Evolutionary conservation across 2,888 invertebrate genomes (phyloP), one percentile per base, ranked within the genome.

Genomic region (Agriopis marginaria): DNA sequence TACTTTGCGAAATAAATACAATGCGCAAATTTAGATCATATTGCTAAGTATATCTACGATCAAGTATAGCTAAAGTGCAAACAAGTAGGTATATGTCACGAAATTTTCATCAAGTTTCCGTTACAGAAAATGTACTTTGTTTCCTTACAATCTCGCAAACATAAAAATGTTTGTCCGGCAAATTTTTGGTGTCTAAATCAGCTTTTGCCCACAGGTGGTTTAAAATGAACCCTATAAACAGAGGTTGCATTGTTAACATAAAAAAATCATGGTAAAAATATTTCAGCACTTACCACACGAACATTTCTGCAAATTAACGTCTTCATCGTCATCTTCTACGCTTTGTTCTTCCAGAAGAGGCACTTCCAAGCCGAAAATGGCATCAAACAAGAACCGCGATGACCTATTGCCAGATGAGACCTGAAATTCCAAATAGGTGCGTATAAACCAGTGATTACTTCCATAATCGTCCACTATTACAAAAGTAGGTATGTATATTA

Each of bases 371-470:
- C 96, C 96, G 85, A 97, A 96, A 71, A 97, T 93, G 42, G 96
- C 95, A 83, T 97, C 97, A 84, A 97, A 97, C 66, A 97, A 91
- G 86, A 97, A 96, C 85, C 95, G 95, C 74, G 95, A 95, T 8
- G 95, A 94, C 80, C 96, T 95, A 82, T 95, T 95, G 74, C 91
- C 89, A 64, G 88, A 79, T 77, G 88, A 82, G 49, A 91, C 89
- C 94, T 93, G 89, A 42, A 92, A 89, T 62, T 7, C 23, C 49
- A 42, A 63, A 47, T 47, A 65, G 9, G 49, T 40, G 10, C 39
- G 12, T 8, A 45, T 62, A n/a, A 54, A n/a, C 23, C n/a, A 53
- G 44, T 53, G 51, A 53, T 32, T 62, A 54, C 53, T 53, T 62
- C 53, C 62, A 53, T 42, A 11, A 61, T 42, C 9, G 61, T 42